Base-by-base conservation (phyloP, 2,797 vertebrate species). In the Eremophila alpestris region DNA sequence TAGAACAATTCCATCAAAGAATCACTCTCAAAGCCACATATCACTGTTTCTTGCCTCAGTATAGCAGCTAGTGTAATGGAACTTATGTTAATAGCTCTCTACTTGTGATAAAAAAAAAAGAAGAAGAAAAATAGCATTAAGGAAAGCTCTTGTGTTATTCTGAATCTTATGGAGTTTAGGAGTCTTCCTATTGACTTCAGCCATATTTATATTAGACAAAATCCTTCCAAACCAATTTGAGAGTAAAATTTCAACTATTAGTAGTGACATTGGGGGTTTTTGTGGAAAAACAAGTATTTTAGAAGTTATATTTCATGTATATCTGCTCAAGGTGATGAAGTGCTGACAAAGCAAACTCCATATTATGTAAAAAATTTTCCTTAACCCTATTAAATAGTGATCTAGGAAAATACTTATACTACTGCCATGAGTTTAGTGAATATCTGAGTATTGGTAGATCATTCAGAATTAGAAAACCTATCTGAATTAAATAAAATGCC, bases 1-100 rank as follows among this genome's bases (percentile, higher is more conserved):
- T 69, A 88, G 79, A 89, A 81, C 79, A 91, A 94, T 92, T 87
- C 76, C 62, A 76, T 91, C 84, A 86, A 92, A 85, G 83, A 81
- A n/a, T 91, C 84, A 60, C 0, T 7, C 62, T 92, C 58, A 91
- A 83, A 89, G 81, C 36, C 16, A 14, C 2, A 0, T 75, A 63
- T 85, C 58, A 18, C 51, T n/a, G 1, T 85, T 90, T 59, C 46
- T 89, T 71, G 58, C 69, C 58, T 89, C 46, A 23, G 20, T 78
- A 24, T 78, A 81, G 73, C 60, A 92, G 29, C 81, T 55, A 62
- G 34, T 0, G 7, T 89, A 88, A 91, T 65, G 20, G 32, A 80
- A 64, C n/a, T 93, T 77, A 46, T 9, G 26, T 59, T 92, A 87
- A 75, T 79, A 60, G 27, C 14, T 34, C 19, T 87, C 51, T 78